Percentiles rank a stretch among this genome's conserved stretches.
Conservation (phyloP, 1,140 invertebrate species). For the Drosophila chauvacae region DNA sequence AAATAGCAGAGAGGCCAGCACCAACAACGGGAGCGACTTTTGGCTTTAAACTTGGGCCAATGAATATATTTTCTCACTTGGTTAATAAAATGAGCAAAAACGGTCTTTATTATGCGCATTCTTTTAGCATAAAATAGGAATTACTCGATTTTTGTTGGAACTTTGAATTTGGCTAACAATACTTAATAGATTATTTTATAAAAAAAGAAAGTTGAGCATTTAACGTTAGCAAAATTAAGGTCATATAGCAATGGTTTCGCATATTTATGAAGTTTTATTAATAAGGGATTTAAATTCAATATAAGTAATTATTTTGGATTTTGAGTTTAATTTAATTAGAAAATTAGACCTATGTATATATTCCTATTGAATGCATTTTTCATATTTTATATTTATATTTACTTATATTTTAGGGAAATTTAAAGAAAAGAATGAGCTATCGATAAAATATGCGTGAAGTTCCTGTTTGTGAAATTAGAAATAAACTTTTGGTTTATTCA, state of each 20-base stretch:
- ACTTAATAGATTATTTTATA: not conserved
- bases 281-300: not conserved
- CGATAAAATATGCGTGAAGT: too few relatives aligned
- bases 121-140: not conserved
- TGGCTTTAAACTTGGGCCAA: conserved; percentile 24
- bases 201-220: not conserved
- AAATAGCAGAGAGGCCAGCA: conserved; percentile 26
- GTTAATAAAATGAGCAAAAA: not conserved
- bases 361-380: too few relatives aligned
- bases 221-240: not conserved
- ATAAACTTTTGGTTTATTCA: not conserved
- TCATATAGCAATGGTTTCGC: too few relatives aligned
- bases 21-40: conserved; percentile 38
- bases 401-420: too few relatives aligned
- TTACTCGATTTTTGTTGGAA: not conserved
- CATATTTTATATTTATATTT: too few relatives aligned
- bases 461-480: too few relatives aligned
- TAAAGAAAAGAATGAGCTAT: too few relatives aligned
- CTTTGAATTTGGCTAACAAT: not conserved
- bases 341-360: too few relatives aligned
- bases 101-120: not conserved
- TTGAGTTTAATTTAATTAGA: too few relatives aligned
- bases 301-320: too few relatives aligned
- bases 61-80: conserved; percentile 11
- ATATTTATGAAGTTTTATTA: not conserved